Percentiles rank a stretch among this genome's conserved stretches.
phyloP scores from a whole-genome alignment of 2,888 invertebrate species.

The Cremastinae sp. region DNA sequence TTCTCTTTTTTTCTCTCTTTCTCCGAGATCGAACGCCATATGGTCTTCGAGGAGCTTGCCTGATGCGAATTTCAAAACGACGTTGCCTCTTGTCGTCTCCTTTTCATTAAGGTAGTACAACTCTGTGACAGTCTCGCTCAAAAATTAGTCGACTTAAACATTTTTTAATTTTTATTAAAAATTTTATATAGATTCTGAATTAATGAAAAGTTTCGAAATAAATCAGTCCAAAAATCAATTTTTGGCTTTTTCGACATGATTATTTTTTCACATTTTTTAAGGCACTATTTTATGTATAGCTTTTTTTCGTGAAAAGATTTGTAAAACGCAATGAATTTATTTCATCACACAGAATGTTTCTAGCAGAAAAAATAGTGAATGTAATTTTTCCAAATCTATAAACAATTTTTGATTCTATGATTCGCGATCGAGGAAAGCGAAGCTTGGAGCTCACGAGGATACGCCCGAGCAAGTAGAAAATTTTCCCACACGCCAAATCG shows the following conservation, averaged over 20 bases:
- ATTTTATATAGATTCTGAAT: too few relatives aligned
- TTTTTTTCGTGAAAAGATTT: too few relatives aligned
- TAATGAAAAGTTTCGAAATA: too few relatives aligned
- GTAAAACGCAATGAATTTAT: too few relatives aligned
- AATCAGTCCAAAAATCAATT: too few relatives aligned
- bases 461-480: not conserved
- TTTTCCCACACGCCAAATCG: constrained; percentile 15
- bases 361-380: too few relatives aligned
- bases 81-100: constrained; percentile 62
- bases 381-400: too few relatives aligned
- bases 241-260: too few relatives aligned
- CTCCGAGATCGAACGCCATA: constrained; percentile 50
- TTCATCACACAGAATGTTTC: too few relatives aligned
- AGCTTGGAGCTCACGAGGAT: too few relatives aligned
- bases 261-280: too few relatives aligned
- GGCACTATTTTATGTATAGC: not conserved
- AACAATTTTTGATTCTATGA: not conserved
- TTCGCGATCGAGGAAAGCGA: not conserved
- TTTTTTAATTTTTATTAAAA: too few relatives aligned
- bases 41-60: constrained; percentile 42
- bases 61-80: constrained; percentile 37
- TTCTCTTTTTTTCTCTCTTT: constrained; percentile 22
- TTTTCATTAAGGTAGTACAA: constrained; percentile 69
- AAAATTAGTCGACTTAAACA: constrained; percentile 54
- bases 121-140: constrained; percentile 48